Base-by-base conservation (phyloP, 1,140 invertebrate species). In the Saccostrea echinata region DNA sequence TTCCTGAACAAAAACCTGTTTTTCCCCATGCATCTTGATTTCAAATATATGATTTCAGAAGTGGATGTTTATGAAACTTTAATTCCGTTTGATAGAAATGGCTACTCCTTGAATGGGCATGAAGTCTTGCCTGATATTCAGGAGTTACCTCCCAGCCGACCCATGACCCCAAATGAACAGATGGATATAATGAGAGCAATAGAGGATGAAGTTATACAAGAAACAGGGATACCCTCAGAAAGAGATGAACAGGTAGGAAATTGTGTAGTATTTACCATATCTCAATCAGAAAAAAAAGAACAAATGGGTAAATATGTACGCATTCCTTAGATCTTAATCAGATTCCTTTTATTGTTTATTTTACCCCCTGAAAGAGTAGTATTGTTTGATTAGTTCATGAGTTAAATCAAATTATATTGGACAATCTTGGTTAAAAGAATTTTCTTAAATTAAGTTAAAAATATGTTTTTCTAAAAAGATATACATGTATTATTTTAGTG, bases 91-190 rank as follows among this genome's bases (percentile, higher is more conserved):
- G 1, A 53, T 33, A 83, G 81, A 51, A 83, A 83, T 24, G 81
- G 81, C 18, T 83, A 52, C 52, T 51, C 81, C 43, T 83, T 89
- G 82, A 89, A 89, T 86, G 88, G 88, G 30, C 83, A 84, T 86
- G 85, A 89, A 24, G 88, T 89, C 16, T 64, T 89, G 57, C 89
- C 87, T 71, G 91, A 92, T 16, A 90, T 91, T 33, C 43, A 85
- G 9, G 91, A 92, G 16, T 51, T 91, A 76, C 92, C 93, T n/a
- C 93, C 92, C 9, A 93, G 93, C 85, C 92, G 94, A 61, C 93
- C 95, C n/a, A 86, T 95, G 85, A 94, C 94, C 33, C 95, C 95
- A 18, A 93, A 88, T 87, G 93, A 95, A 91, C 95, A 95, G 91
- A 91, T 95, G 82, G 92, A 94, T 43, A 94, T 95, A 18, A 95